A percentile compares a stretch with the other conserved stretches of the same genome.
phyloP scores from a whole-genome alignment of 2,797 vertebrate genomes.

The Phataginus tricuspis region DNA sequence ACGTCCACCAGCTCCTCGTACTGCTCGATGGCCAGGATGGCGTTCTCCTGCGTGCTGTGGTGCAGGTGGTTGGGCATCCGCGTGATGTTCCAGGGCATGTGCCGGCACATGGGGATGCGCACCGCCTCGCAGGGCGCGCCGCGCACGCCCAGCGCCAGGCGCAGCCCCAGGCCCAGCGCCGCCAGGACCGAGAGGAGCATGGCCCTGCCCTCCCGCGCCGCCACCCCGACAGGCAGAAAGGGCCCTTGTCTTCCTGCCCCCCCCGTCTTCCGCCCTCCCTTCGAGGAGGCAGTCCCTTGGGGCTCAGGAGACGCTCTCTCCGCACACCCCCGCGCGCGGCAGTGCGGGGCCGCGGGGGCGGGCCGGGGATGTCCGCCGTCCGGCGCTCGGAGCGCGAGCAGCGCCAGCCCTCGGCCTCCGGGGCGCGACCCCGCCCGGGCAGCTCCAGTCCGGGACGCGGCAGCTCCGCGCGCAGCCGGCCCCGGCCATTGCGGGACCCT shows the following conservation, averaged over 20 bases:
- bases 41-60: conserved; percentile 92
- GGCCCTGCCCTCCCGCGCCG: not conserved
- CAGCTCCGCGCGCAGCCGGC: conserved; percentile 71
- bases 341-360: no score
- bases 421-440: not conserved
- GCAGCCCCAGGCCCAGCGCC: conserved; percentile 83
- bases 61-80: conserved; percentile 92
- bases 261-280: not conserved
- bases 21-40: conserved; percentile 90
- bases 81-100: conserved; percentile 92
- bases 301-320: not conserved
- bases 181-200: conserved; percentile 79
- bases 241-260: not conserved
- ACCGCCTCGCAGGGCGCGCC: conserved; percentile 89
- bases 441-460: not conserved
- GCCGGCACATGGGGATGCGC: conserved; percentile 89
- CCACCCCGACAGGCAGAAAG: not conserved
- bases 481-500: conserved; percentile 79
- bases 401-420: not conserved
- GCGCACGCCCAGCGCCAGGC: conserved; percentile 83
- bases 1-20: conserved; percentile 89
- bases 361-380: not conserved
- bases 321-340: not conserved
- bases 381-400: not conserved
- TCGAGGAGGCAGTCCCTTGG: not conserved